phyloP scores from a whole-genome alignment of 30 jellyfish, hydroid and myxozoan genomes.

The Aurelia sp. region DNA sequence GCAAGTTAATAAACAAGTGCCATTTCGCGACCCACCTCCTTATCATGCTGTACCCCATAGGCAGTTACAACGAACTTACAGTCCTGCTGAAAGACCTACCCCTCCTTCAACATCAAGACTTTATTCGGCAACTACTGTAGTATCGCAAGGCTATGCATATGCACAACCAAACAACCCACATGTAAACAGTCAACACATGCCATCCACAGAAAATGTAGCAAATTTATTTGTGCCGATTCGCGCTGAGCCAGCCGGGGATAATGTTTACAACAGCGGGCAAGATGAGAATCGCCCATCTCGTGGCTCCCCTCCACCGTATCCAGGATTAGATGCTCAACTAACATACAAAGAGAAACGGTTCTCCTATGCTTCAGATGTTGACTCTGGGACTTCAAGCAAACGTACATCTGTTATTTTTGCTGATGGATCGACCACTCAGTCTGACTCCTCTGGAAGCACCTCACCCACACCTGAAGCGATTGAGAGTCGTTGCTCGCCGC shows the following conservation, averaged over 20 bases:
- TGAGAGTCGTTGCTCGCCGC: slow-evolving; percentile 97
- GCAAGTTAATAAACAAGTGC: slow-evolving; percentile 8
- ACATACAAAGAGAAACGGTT: slow-evolving; percentile 69
- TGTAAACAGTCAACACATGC: background rate
- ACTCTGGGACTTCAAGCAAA: slow-evolving; percentile 74
- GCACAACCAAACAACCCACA: slow-evolving; percentile 23
- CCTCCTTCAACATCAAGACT: slow-evolving; percentile 3
- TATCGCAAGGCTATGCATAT: background rate
- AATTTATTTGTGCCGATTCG: slow-evolving; percentile 67
- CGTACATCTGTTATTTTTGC: slow-evolving; percentile 77
- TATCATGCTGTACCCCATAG: slow-evolving; percentile 45
- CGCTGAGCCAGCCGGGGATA: slow-evolving; percentile 29
- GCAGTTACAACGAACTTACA: slow-evolving; percentile 60
- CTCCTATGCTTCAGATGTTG: slow-evolving; percentile 89
- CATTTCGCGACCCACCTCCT: slow-evolving; percentile 59
- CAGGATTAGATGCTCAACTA: slow-evolving; percentile 53
- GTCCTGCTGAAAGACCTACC: slow-evolving; percentile 61
- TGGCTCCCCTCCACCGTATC: slow-evolving; percentile 78
- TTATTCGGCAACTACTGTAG: slow-evolving; percentile 25
- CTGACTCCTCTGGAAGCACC: slow-evolving; percentile 95
- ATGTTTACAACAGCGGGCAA: slow-evolving; percentile 18
- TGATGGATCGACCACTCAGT: slow-evolving; percentile 72
- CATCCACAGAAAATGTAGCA: slow-evolving; percentile 44
- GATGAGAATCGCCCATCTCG: slow-evolving; percentile 44
- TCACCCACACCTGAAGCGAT: slow-evolving; percentile 93